Conservation (phyloP, 2,888 invertebrate species). For the Autographa gamma region DNA sequence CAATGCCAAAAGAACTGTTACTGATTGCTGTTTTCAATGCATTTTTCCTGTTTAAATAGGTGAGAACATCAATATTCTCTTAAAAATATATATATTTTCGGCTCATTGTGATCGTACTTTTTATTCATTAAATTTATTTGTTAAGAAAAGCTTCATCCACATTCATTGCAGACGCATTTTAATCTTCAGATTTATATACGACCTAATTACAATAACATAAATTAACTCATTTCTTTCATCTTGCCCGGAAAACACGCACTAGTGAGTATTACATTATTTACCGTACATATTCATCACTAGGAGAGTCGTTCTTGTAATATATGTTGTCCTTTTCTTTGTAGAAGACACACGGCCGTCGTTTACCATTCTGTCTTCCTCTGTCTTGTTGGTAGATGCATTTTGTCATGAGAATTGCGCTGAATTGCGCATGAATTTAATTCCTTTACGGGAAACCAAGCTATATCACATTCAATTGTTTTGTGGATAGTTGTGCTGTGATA, state of each 20-base stretch:
- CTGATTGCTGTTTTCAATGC: too few relatives aligned
- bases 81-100: too few relatives aligned
- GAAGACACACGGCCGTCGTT: neutral
- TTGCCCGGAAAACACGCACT: neutral
- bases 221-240: neutral
- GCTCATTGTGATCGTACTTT: too few relatives aligned
- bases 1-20: too few relatives aligned
- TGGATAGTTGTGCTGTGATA: neutral
- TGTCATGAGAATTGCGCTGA: constrained; percentile 1
- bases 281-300: neutral
- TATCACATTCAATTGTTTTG: neutral
- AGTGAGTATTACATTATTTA: neutral
- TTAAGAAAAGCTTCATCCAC: too few relatives aligned
- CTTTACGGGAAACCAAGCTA: neutral
- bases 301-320: neutral
- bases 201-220: too few relatives aligned
- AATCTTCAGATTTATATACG: too few relatives aligned
- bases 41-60: too few relatives aligned
- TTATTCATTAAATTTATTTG: too few relatives aligned
- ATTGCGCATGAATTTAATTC: neutral
- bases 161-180: too few relatives aligned
- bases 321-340: neutral
- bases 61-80: too few relatives aligned
- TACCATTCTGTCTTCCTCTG: neutral
- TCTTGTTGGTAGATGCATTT: constrained; percentile 2